Evolutionary conservation across 2,113 vertebrate species (phyloP).

Genomic region (Alexandromys fortis): DNA sequence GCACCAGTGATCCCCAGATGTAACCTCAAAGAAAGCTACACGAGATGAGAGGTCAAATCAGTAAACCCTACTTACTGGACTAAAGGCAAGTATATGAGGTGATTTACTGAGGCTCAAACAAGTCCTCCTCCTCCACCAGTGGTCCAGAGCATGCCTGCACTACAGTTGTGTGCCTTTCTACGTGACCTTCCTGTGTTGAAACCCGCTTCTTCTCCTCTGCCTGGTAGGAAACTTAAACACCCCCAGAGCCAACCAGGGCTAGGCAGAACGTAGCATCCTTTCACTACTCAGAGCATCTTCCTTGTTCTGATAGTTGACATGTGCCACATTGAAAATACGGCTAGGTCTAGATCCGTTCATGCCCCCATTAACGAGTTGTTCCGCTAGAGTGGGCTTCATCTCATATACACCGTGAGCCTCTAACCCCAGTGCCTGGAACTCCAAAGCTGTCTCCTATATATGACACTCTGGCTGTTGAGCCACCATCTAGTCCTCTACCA

Average conservation of each 20-base stretch:
- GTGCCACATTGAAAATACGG: neutral
- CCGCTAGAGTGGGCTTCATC: neutral
- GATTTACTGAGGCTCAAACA: neutral
- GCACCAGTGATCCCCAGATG: neutral
- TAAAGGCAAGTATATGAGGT: neutral
- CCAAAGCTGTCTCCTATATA: neutral
- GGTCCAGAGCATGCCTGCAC: neutral
- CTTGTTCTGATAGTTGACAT: neutral
- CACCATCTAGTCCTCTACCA: neutral
- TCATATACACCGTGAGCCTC: neutral
- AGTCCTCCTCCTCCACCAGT: neutral
- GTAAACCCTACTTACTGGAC: neutral
- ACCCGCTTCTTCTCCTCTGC: neutral
- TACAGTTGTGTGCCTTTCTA: neutral
- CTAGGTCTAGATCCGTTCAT: neutral
- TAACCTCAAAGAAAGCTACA: neutral
- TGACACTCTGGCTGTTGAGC: neutral
- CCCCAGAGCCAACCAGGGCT: neutral
- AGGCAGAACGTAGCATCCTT: fast-evolving
- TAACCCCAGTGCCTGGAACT: neutral
- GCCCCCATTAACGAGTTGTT: neutral
- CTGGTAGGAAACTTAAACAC: neutral
- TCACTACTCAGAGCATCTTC: neutral
- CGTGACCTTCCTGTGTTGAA: neutral
- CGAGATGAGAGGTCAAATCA: neutral